These are phyloP conservation scores for Tolypeutes matacus DNA, from an alignment of 2,797 vertebrate species.

Conservation along the genomic window DNA sequence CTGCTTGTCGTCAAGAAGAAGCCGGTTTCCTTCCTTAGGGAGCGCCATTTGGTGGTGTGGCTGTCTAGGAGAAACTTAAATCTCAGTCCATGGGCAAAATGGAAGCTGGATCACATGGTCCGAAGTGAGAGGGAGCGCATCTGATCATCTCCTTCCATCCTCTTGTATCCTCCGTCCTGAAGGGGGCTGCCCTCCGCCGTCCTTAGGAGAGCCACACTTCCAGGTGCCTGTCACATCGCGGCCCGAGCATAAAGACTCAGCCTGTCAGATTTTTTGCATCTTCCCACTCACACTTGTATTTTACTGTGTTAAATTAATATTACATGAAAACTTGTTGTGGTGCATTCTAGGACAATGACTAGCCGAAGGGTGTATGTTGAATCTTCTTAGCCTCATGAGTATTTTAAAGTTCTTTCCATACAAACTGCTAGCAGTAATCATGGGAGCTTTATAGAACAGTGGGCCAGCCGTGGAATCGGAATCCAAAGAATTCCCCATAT, in stretches of 20 bases:
- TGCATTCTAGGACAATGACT: too few species aligned
- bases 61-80: fast-evolving
- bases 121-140: not conserved
- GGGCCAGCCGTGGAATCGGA: not conserved
- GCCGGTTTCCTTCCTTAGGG: too few species aligned
- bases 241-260: not conserved
- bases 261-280: not conserved
- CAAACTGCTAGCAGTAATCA: not conserved
- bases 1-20: not conserved
- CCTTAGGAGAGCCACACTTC: not conserved
- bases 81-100: not conserved
- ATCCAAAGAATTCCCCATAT: not conserved
- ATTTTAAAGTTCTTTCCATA: not conserved
- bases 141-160: too few species aligned
- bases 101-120: fast-evolving
- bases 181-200: too few species aligned
- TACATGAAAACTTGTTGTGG: not conserved
- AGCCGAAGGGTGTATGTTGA: not conserved
- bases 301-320: not conserved
- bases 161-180: fast-evolving
- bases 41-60: not conserved
- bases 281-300: fast-evolving
- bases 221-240: too few species aligned
- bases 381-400: not conserved
- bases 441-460: not conserved